Evolutionary conservation across 2,888 invertebrate species (phyloP), one percentile per base, ranked within the genome.

Genomic region (Cryptocheilus praepositus): DNA sequence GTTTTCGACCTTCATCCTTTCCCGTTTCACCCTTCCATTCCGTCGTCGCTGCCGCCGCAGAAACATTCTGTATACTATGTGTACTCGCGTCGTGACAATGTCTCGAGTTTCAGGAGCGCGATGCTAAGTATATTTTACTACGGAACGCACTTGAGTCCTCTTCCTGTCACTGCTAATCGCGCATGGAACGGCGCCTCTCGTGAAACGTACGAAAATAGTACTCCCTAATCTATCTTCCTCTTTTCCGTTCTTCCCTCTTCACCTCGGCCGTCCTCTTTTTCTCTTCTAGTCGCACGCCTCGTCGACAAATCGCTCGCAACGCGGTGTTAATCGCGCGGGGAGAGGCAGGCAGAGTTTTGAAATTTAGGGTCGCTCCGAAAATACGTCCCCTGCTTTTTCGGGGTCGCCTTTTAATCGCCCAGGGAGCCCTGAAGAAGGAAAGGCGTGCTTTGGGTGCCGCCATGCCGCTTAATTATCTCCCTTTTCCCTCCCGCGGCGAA

Each of bases 221-320:
- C 45, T 64, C 54, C 56, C 66, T 61, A 64, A 62, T 53, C 61
- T 60, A 64, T 57, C 67, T 36, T 36, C 36, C 36, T 36, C 25
- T 25, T 25, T 25, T 5, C 25, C 36, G 36, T 36, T 7, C 36
- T 5, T 11, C 36, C 36, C 16, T 13, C n/a, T 18, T 36, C 28
- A 13, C 49, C n/a, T 4, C 21, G 16, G 5, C 21, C 18, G 52
- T 1, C 25, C 19, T 28, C 16, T n/a, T 21, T 58, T 43, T 44
- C 57, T 57, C 49, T 16, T 8, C 36, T 11, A 11, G 4, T 49
- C 28, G 49, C 18, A 16, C 45, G 49, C 7, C 25, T 36, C 75
- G 73, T 62, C 77, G 77, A 79, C 75, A 79, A 79, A 79, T 79
- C 80, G 79, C 63, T 67, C 68, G 65, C 70, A 73, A 71, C 75